Conservation (phyloP, 2,888 invertebrate genomes). For the Mechanitis mazaeus region DNA sequence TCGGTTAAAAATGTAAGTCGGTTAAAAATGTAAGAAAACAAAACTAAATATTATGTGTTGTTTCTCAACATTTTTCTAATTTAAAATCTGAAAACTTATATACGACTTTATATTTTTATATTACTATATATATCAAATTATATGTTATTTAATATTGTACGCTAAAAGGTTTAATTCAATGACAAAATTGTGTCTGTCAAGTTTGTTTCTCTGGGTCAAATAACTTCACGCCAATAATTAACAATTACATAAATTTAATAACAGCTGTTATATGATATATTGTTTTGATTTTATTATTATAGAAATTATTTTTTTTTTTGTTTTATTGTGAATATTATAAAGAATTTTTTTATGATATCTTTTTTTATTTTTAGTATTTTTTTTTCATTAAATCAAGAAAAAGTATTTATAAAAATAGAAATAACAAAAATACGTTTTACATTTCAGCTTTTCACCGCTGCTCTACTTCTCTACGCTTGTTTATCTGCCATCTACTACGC, state of each 20-base stretch:
- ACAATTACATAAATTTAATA: slow-evolving; percentile 24
- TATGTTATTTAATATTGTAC: background rate
- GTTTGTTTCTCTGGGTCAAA: slow-evolving; percentile 25
- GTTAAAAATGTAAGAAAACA: too few species aligned
- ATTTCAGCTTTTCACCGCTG: slow-evolving; percentile 87
- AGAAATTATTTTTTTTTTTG: background rate
- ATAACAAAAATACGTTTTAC: slow-evolving; percentile 24
- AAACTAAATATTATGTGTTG: too few species aligned
- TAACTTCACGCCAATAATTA: slow-evolving; percentile 23
- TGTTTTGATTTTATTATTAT: background rate
- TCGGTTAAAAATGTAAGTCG: too few species aligned
- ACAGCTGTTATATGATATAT: slow-evolving; percentile 10
- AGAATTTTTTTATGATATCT: background rate
- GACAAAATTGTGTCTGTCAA: slow-evolving; percentile 17
- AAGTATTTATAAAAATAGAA: background rate
- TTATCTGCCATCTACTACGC: slow-evolving; percentile 92
- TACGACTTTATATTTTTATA: too few species aligned
- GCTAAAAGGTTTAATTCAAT: too few species aligned
- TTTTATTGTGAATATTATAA: background rate
- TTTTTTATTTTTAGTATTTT: background rate
- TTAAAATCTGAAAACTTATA: too few species aligned
- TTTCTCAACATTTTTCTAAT: too few species aligned
- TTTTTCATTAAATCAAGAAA: background rate
- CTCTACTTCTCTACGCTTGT: slow-evolving; percentile 87
- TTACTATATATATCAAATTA: too few species aligned